These are phyloP conservation scores for Gymnothorax reevesii DNA, from an alignment of 2,797 vertebrate genomes.

Conservation along the genomic window DNA sequence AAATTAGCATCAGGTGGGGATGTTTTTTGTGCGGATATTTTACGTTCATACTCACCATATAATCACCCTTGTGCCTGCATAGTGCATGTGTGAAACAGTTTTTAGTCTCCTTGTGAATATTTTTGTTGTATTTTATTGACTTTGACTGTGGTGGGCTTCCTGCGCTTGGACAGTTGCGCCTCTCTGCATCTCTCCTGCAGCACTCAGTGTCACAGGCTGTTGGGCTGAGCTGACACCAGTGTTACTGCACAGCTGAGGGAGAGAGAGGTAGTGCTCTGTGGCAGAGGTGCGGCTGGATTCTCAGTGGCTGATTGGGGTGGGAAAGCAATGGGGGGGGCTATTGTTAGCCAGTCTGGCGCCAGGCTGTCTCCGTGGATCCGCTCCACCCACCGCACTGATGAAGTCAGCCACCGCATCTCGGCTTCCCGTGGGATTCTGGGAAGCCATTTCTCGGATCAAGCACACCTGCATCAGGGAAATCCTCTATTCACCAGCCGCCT, in stretches of 20 bases:
- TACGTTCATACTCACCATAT: no score
- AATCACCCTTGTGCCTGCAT: no score
- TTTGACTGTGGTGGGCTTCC: neutral
- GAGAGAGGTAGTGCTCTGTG: conserved; percentile 52
- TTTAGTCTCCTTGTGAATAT: neutral
- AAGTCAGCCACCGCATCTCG: conserved; percentile 80
- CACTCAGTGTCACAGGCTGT: conserved; percentile 32
- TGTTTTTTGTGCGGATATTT: no score
- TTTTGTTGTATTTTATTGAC: neutral
- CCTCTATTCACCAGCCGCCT: conserved; percentile 23
- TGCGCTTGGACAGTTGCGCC: neutral
- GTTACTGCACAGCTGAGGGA: conserved; percentile 59
- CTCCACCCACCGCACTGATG: conserved; percentile 72
- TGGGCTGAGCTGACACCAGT: conserved; percentile 25
- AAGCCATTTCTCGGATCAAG: conserved; percentile 65
- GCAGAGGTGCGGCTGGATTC: conserved; percentile 68
- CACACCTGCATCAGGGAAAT: conserved; percentile 75
- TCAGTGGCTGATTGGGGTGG: conserved; percentile 71
- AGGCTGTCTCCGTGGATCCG: conserved; percentile 73
- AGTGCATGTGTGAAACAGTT: no score
- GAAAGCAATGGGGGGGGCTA: conserved; percentile 70
- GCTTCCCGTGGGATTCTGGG: conserved; percentile 70
- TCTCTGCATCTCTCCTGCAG: conserved; percentile 17
- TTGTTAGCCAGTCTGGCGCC: conserved; percentile 78
- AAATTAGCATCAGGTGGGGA: no score